Evolutionary conservation across 2,113 vertebrate genomes (phyloP).

Genomic region (Gorsachius goisagi): DNA sequence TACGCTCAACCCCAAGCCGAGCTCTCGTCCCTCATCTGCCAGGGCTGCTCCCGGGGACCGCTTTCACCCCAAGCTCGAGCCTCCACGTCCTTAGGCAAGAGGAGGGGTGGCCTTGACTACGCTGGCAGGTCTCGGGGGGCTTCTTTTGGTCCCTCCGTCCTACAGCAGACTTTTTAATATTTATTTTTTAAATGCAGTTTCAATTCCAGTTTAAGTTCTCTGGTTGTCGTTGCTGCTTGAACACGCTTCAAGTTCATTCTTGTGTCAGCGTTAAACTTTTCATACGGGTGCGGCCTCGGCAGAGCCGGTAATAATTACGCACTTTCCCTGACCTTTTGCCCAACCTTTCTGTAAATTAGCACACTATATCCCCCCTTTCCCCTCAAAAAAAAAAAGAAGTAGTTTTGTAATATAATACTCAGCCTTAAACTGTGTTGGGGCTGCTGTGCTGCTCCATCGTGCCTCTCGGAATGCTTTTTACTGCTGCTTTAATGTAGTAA

Average conservation of each 20-base stretch:
- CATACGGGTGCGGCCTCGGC: constrained; percentile 68
- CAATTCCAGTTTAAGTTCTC: constrained; percentile 4
- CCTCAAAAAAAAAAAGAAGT: background rate
- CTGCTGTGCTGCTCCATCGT: constrained; percentile 12
- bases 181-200: background rate
- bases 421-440: background rate
- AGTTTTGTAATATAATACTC: constrained; percentile 61
- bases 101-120: background rate
- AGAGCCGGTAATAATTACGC: constrained; percentile 67
- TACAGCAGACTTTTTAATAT: background rate
- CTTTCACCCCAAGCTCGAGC: background rate
- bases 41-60: background rate
- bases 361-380: background rate
- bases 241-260: constrained; percentile 74
- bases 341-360: constrained; percentile 69
- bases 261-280: constrained; percentile 69
- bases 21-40: background rate
- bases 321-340: constrained; percentile 80
- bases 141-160: background rate
- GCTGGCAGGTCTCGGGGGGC: background rate
- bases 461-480: constrained; percentile 66
- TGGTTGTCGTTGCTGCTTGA: constrained; percentile 4
- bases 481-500: constrained; percentile 34
- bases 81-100: background rate
- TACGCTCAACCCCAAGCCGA: background rate